Conservation (phyloP, 2,888 invertebrate genomes). For the Clanis bilineata region DNA sequence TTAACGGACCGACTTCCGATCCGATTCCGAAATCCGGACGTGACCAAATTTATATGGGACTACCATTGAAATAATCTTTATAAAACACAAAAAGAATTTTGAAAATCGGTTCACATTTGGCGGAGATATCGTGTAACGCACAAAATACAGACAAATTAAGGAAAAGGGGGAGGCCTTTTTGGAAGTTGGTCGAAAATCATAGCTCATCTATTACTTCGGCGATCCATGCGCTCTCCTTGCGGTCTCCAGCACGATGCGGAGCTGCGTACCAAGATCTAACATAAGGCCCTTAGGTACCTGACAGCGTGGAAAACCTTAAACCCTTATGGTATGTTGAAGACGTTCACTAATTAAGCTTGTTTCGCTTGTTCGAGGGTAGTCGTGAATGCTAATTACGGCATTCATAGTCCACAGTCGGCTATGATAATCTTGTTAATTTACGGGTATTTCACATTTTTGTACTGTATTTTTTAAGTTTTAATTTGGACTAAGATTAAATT, state of each 20-base stretch:
- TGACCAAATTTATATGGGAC: no score
- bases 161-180: no score
- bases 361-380: slow-evolving; percentile 23
- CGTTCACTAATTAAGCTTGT: slow-evolving; percentile 17
- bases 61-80: no score
- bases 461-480: neutral
- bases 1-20: no score
- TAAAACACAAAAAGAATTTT: no score
- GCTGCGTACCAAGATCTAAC: slow-evolving; percentile 45
- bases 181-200: no score
- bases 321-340: slow-evolving; percentile 39
- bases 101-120: no score
- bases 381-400: slow-evolving; percentile 32
- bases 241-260: slow-evolving; percentile 37
- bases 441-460: neutral
- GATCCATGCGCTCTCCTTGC: slow-evolving; percentile 39
- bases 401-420: slow-evolving; percentile 24
- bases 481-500: neutral
- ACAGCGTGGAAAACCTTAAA: slow-evolving; percentile 58
- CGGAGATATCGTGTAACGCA: no score
- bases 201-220: slow-evolving; percentile 29
- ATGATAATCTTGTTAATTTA: slow-evolving; percentile 7
- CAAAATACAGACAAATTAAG: no score
- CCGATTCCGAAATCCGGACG: no score
- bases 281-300: slow-evolving; percentile 50